phyloP scores from a whole-genome alignment of 2,113 vertebrate genomes.

The Erythrocebus patas region DNA sequence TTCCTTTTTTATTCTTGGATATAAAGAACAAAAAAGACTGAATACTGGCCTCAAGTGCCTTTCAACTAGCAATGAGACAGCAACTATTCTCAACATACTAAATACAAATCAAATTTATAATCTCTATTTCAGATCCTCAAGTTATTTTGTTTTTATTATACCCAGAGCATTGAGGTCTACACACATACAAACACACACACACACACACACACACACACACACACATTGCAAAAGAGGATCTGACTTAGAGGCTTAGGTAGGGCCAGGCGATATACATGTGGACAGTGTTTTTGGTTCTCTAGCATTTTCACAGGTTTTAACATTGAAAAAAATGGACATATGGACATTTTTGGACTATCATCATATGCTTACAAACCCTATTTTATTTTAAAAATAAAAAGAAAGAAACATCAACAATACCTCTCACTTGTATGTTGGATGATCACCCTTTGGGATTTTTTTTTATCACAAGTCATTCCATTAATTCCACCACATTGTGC shows the following conservation, averaged over 20 bases:
- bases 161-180: neutral
- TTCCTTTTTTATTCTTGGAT: constrained; percentile 26
- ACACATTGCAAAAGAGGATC: neutral
- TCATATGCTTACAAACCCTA: neutral
- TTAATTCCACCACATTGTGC: neutral
- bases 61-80: neutral
- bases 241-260: neutral
- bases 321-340: neutral
- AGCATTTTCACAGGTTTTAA: neutral
- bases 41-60: neutral
- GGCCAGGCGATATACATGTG: neutral
- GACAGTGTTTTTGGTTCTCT: neutral
- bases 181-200: neutral
- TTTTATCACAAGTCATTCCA: neutral
- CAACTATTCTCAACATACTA: neutral
- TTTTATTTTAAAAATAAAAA: neutral
- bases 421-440: neutral
- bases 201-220: neutral
- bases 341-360: neutral
- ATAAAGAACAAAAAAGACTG: constrained; percentile 41
- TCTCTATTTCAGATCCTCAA: neutral
- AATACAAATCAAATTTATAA: constrained; percentile 24
- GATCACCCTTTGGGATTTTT: neutral
- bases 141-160: neutral
- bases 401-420: neutral